Evolutionary conservation across 1,140 invertebrate genomes (phyloP).

Genomic region (Drosophila kanapiae): DNA sequence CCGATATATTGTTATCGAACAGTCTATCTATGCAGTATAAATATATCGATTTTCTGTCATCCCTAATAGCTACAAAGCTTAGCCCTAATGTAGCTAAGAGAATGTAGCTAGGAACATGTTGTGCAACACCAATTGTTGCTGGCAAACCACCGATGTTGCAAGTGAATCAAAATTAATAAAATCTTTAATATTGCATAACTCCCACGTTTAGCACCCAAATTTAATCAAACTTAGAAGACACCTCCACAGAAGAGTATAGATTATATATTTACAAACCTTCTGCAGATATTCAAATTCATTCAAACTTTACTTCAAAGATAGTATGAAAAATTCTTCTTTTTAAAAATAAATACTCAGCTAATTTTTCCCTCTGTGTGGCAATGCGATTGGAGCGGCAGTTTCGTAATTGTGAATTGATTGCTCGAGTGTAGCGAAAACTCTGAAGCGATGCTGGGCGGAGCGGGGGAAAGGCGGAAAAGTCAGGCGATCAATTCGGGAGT

Average conservation of each 20-base stretch:
- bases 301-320: no score
- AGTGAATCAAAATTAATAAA: no score
- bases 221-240: neutral
- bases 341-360: neutral
- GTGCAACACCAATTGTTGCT: neutral
- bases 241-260: neutral
- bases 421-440: slow-evolving; percentile 73
- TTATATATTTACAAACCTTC: neutral
- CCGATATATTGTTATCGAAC: no score
- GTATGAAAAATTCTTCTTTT: no score
- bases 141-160: neutral
- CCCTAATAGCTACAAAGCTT: no score
- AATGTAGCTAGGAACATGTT: neutral
- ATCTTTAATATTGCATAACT: neutral
- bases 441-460: neutral
- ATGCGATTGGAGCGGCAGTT: slow-evolving; percentile 21
- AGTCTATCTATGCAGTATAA: no score
- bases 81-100: no score
- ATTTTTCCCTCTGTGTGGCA: neutral
- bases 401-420: slow-evolving; percentile 81
- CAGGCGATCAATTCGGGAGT: slow-evolving; percentile 68
- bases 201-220: neutral
- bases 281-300: neutral
- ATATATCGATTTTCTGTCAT: no score
- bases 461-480: slow-evolving; percentile 8